phyloP scores from a whole-genome alignment of 2,888 invertebrate species.

The Pyrrhosoma nymphula region DNA sequence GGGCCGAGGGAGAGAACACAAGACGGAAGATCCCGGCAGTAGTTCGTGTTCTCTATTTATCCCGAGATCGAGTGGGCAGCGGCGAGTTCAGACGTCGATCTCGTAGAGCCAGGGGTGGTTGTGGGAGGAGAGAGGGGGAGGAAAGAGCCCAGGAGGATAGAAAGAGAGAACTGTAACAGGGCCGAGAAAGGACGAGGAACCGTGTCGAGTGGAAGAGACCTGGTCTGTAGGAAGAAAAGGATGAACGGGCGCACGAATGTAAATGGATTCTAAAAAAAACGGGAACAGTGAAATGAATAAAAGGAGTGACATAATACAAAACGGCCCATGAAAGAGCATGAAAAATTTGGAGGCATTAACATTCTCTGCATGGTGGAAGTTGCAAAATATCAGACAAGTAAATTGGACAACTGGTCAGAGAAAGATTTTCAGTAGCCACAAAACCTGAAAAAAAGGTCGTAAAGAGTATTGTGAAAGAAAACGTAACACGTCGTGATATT shows the following conservation, averaged over 20 bases:
- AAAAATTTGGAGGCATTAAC: neutral
- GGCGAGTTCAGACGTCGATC: constrained; percentile 46
- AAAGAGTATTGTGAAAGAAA: neutral
- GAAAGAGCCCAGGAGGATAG: neutral
- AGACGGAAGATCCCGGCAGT: neutral
- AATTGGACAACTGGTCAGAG: neutral
- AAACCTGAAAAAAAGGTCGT: neutral
- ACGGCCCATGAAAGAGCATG: neutral
- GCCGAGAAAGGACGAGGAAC: neutral
- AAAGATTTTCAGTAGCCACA: neutral
- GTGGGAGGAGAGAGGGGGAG: neutral
- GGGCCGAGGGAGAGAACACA: neutral
- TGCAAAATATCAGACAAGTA: no score
- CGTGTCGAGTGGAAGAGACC: neutral
- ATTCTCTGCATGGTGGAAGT: neutral
- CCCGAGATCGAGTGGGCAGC: constrained; percentile 45
- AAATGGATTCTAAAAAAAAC: neutral
- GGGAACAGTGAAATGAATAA: neutral
- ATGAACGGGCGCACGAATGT: neutral
- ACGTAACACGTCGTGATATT: neutral
- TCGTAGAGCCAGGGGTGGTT: neutral
- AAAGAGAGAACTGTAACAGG: neutral
- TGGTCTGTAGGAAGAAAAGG: neutral
- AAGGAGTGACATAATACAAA: neutral
- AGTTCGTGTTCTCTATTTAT: constrained; percentile 48